Percentiles rank a stretch among this genome's conserved stretches.
Evolutionary conservation across 2,888 invertebrate species (phyloP).

Genomic region (Chrysodeixis includens): DNA sequence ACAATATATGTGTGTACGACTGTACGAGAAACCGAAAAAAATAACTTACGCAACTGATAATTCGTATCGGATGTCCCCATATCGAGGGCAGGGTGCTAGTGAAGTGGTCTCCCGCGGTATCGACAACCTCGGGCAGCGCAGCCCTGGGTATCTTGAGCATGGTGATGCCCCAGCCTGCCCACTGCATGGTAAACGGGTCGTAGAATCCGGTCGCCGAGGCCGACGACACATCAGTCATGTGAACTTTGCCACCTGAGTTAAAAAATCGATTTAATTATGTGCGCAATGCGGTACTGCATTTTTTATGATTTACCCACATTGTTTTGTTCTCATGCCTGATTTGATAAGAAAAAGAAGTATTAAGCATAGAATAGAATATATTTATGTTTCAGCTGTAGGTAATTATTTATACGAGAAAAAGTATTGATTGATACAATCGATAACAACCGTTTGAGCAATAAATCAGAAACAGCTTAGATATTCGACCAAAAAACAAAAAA

Average conservation of each 20-base stretch:
- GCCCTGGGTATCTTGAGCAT: constrained; percentile 92
- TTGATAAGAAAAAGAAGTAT: background rate
- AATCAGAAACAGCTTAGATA: no score
- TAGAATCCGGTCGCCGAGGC: constrained; percentile 97
- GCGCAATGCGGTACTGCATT: constrained; percentile 18
- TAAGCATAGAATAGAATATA: background rate
- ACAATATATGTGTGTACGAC: background rate
- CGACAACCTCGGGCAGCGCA: constrained; percentile 94
- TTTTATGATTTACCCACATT: background rate
- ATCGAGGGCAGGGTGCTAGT: constrained; percentile 91
- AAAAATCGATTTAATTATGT: constrained; percentile 20
- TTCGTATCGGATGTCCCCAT: constrained; percentile 94
- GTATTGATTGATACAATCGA: no score
- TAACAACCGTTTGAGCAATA: no score
- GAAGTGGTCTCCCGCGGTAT: constrained; percentile 93
- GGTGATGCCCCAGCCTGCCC: constrained; percentile 93
- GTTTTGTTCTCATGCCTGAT: background rate
- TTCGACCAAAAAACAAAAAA: no score
- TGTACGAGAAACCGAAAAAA: background rate
- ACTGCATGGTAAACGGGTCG: constrained; percentile 96
- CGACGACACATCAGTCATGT: constrained; percentile 96
- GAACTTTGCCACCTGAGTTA: constrained; percentile 85
- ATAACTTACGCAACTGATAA: constrained; percentile 92
- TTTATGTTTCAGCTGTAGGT: no score
- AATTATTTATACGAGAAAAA: no score